phyloP scores from a whole-genome alignment of 2,888 invertebrate species.

The Stenichneumon culpator region DNA sequence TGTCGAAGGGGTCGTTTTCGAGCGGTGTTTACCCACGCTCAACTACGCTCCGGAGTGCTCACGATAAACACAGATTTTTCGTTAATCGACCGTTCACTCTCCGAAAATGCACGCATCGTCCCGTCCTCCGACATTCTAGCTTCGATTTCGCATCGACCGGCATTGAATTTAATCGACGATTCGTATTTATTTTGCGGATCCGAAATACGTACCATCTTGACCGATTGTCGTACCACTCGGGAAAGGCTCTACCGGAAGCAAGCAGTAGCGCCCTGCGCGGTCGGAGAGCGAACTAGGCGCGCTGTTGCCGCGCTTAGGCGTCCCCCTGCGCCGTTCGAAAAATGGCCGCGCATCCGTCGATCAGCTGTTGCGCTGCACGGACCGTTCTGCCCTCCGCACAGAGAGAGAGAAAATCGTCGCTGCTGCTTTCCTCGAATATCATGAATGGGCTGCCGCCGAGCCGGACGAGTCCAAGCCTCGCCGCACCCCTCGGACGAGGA shows the following conservation, averaged over 20 bases:
- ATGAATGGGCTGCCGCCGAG: conserved; percentile 21
- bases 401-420: background rate
- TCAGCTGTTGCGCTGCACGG: conserved; percentile 54
- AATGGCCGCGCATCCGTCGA: conserved; percentile 55
- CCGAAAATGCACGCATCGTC: conserved; percentile 66
- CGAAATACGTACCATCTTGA: conserved; percentile 82
- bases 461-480: conserved; percentile 52
- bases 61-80: conserved; percentile 56
- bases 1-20: background rate
- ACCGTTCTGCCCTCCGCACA: background rate
- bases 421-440: conserved; percentile 7
- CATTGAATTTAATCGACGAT: conserved; percentile 72
- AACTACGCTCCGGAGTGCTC: conserved; percentile 41
- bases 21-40: conserved; percentile 69
- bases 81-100: conserved; percentile 32
- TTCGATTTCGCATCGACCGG: conserved; percentile 51
- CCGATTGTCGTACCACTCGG: conserved; percentile 72
- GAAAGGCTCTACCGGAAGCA: conserved; percentile 73
- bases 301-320: conserved; percentile 38
- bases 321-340: background rate
- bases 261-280: conserved; percentile 62
- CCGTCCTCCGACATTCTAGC: conserved; percentile 7
- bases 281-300: background rate
- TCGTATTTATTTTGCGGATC: conserved; percentile 77
- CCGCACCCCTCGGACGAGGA: background rate